Conservation (phyloP, 2,888 invertebrate species). For the Pyrgus malvae region DNA sequence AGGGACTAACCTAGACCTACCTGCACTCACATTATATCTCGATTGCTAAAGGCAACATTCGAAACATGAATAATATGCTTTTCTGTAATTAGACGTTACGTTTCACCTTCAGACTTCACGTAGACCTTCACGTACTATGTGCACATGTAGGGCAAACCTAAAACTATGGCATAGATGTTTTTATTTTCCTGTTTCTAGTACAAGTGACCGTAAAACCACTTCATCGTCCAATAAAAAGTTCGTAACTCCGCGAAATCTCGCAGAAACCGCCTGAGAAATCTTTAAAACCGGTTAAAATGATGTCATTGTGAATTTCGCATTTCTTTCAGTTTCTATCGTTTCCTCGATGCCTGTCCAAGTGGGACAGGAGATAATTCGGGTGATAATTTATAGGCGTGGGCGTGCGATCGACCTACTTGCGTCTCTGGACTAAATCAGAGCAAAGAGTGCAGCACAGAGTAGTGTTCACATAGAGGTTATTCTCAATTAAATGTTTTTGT, state of each 20-base stretch:
- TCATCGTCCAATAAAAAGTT: background rate
- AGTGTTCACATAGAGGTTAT: background rate
- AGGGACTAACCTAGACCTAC: too few relatives aligned
- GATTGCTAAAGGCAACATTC: too few relatives aligned
- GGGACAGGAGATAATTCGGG: conserved; percentile 46
- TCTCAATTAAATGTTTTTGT: background rate
- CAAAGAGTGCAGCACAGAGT: conserved; percentile 43
- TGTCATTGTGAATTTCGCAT: conserved; percentile 9
- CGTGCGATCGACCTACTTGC: conserved; percentile 52
- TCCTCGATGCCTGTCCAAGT: conserved; percentile 44
- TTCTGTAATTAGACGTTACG: too few relatives aligned
- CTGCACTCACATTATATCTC: too few relatives aligned
- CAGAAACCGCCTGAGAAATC: background rate
- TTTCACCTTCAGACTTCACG: too few relatives aligned
- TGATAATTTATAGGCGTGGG: conserved; percentile 54
- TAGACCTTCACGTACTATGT: too few relatives aligned
- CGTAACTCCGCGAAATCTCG: background rate
- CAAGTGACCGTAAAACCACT: background rate
- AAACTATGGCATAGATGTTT: too few relatives aligned
- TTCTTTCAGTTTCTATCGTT: conserved; percentile 17
- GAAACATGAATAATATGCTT: too few relatives aligned
- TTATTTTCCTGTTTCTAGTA: too few relatives aligned
- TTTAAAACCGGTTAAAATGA: background rate
- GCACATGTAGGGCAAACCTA: too few relatives aligned
- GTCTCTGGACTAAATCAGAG: conserved; percentile 49